phyloP scores from a whole-genome alignment of 2,113 vertebrate genomes.

The Arothron firmamentum region DNA sequence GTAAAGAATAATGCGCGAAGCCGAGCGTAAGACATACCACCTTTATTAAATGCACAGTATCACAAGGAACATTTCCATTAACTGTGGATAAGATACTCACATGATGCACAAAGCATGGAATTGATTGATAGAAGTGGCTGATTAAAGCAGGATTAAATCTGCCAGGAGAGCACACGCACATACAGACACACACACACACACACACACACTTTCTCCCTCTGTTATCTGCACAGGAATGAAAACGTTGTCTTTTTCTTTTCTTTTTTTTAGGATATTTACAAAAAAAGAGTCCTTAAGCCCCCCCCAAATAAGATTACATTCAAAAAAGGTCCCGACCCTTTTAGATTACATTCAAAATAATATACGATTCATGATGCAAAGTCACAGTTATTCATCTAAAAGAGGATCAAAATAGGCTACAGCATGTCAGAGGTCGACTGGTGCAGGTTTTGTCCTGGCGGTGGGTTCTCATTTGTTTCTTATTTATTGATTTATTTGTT shows the following conservation, averaged over 20 bases:
- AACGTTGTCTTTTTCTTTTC: constrained; percentile 54
- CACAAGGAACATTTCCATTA: constrained; percentile 97
- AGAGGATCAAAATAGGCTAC: constrained; percentile 66
- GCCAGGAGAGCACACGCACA: constrained; percentile 77
- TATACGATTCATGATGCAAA: constrained; percentile 84
- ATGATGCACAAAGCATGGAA: constrained; percentile 93
- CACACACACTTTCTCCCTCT: constrained; percentile 40
- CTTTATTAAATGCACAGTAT: constrained; percentile 98
- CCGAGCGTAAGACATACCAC: constrained; percentile 87
- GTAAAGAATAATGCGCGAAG: not conserved
- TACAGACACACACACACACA: constrained; percentile 29
- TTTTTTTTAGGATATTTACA: constrained; percentile 67
- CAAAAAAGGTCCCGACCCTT: constrained; percentile 66
- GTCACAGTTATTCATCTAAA: constrained; percentile 81
- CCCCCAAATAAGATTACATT: constrained; percentile 65
- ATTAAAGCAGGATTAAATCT: constrained; percentile 91
- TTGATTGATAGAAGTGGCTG: constrained; percentile 78
- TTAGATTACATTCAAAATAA: constrained; percentile 76
- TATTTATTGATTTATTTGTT: not conserved
- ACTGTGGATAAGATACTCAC: constrained; percentile 93
- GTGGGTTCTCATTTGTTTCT: constrained; percentile 46
- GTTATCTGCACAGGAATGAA: constrained; percentile 65
- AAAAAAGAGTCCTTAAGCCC: constrained; percentile 33
- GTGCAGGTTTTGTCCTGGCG: constrained; percentile 25
- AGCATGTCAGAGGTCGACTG: constrained; percentile 60